Evolutionary conservation across 2,888 invertebrate genomes (phyloP), one percentile per base, ranked within the genome.

Genomic region (Dexiosoma caninum): DNA sequence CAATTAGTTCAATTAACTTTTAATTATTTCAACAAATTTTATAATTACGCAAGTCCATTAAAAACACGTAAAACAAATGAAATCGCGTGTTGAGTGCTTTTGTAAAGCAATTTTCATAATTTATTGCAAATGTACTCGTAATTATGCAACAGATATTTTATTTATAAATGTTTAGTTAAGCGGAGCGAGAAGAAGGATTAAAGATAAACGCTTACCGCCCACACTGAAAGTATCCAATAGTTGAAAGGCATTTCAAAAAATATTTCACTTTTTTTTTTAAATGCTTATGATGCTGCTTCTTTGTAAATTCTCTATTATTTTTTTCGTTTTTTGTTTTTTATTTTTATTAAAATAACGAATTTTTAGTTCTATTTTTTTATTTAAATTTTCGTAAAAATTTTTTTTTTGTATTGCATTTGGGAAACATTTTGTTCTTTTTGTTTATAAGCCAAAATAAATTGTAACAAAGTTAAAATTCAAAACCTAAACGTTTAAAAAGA

Each of bases 1-100:
- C 35, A 72, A 55, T 72, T 69, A 53, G 77, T 81, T 81, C 81
- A 81, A 69, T 69, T 81, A 81, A 81, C 81, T 77, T 62, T 81
- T 66, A 44, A 66, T 53, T 44, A 64, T 70, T 59, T 78, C 67
- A 74, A 62, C 46, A 77, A 67, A 66, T 44, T 44, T 75, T 69
- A 49, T 40, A 78, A 62, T 74, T 69, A 42, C 37, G 57, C 57
- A 37, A 57, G 57, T 23, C 35, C 21, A 57, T 51, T 30, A 51
- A 27, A 21, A 6, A 44, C 53, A 49, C 53, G 7, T 42, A 51
- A 49, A 77, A 49, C 19, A 37, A 57, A 53, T 1, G n/a, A 57
- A 51, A 81, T 81, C 69, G 81, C 81, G 77, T 81, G 81, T 30
- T 69, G 46, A 23, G 42, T 44, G 67, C 60, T 55, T 71, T 60